Conservation (phyloP, 2,113 vertebrate genomes). For the Lates calcarifer region DNA sequence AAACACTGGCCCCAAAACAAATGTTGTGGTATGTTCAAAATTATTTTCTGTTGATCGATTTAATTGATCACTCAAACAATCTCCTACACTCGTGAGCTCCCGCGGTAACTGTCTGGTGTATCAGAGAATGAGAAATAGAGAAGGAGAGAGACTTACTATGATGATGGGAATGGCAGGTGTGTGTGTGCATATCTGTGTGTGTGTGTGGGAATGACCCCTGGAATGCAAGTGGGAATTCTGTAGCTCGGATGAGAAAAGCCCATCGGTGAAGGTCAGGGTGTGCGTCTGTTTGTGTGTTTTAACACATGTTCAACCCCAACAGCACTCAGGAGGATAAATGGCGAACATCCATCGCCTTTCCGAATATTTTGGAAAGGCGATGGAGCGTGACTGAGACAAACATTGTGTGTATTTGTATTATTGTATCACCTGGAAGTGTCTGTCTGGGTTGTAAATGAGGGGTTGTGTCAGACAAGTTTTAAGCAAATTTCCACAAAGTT, state of each 20-base stretch:
- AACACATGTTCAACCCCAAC: constrained; percentile 1
- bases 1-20: too few species aligned
- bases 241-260: constrained; percentile 51
- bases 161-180: constrained; percentile 50
- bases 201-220: constrained; percentile 20
- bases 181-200: constrained; percentile 3
- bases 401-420: constrained; percentile 13
- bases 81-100: too few species aligned
- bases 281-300: constrained; percentile 23
- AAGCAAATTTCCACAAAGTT: background rate
- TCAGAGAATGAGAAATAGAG: background rate
- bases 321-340: constrained; percentile 1
- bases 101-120: background rate
- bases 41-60: too few species aligned
- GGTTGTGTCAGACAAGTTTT: background rate
- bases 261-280: constrained; percentile 12
- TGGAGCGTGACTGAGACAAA: background rate
- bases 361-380: constrained; percentile 11
- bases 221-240: constrained; percentile 57
- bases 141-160: constrained; percentile 9
- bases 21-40: too few species aligned
- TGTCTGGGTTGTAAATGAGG: background rate
- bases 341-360: background rate
- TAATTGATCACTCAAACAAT: background rate
- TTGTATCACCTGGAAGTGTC: background rate